Evolutionary conservation across 1,140 invertebrate species (phyloP), one percentile per base, ranked within the genome.

Genomic region (Subanguina moxae): DNA sequence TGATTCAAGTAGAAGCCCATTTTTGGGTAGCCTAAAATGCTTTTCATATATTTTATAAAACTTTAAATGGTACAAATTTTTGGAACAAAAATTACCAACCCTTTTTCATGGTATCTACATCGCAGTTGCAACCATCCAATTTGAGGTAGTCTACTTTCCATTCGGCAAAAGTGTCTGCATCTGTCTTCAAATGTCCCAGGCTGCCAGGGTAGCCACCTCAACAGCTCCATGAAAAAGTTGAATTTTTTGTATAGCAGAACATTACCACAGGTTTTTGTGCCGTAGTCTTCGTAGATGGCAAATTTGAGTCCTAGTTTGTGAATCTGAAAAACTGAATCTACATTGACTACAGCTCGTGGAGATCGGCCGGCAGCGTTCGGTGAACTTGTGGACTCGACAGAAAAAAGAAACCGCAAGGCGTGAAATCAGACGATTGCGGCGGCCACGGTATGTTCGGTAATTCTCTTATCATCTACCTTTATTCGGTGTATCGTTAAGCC

Each of bases 91-190:
- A 52, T 27, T 21, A 56, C 43, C 69, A 76, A 87, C 91, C 90
- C 76, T 85, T 84, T 79, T 92, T 90, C 90, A 93, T 92, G 57
- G 91, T 88, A 17, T 84, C 84, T 0, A 90, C 88, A 75, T 91
- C 87, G 0, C 92, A 88, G 84, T 95, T 90, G 83, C 94, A 97
- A 0, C 93, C 94, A 83, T 97, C 94, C 69, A 97, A 83, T 84
- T 97, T 97, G 0, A 97, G 89, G 80, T 94, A 94, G 82, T 97
- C 94, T 11, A 97, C 91, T 56, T 90, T 90, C 94, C 94, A 97
- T 0, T 90, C 88, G n/a, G 91, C 92, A 86, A 97, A 97, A 1
- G 90, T 91, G 28, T 89, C 84, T 0, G 93, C 92, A 85, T 96
- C 94, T 75, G 85, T 86, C 78, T 91, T 86, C 76, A 94, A 86